Evolutionary conservation across 2,888 invertebrate species (phyloP).

Genomic region (Pardosa pseudoannulata): DNA sequence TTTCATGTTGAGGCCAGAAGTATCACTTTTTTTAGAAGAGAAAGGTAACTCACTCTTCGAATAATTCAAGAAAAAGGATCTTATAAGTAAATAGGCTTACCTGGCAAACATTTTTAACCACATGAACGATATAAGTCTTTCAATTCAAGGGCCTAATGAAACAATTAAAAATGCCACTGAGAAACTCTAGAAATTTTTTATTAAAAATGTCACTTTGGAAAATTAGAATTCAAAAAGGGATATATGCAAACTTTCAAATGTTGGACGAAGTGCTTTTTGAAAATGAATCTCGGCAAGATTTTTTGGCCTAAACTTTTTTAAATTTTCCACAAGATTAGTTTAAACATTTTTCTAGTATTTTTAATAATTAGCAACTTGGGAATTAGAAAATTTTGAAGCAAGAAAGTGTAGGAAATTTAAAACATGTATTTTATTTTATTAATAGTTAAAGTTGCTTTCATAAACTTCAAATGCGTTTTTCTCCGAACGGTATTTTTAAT

Average conservation of each 20-base stretch:
- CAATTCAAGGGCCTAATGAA: conserved; percentile 25
- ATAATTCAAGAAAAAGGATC: conserved; percentile 27
- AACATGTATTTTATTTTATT: too few relatives aligned
- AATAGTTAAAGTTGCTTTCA: too few relatives aligned
- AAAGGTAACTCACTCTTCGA: conserved; percentile 24
- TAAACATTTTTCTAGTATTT: too few relatives aligned
- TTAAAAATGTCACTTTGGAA: not conserved
- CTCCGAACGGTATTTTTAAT: too few relatives aligned
- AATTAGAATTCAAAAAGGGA: conserved; percentile 4
- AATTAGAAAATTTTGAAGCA: too few relatives aligned
- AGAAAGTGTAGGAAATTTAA: too few relatives aligned
- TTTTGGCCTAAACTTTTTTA: too few relatives aligned
- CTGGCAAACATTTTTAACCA: conserved; percentile 30
- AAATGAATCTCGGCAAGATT: conserved; percentile 15
- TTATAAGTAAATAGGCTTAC: conserved; percentile 27
- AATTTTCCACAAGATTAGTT: too few relatives aligned
- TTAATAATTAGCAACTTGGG: too few relatives aligned
- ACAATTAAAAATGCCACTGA: conserved; percentile 27
- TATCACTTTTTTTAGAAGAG: conserved; percentile 37
- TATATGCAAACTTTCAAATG: conserved; percentile 14
- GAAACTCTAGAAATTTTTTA: conserved; percentile 22
- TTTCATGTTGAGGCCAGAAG: conserved; percentile 48
- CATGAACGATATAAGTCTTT: conserved; percentile 25
- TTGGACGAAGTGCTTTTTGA: conserved; percentile 14
- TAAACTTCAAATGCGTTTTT: too few relatives aligned